phyloP scores from a whole-genome alignment of 2,888 invertebrate species.

The Lasioglossum marginatum region DNA sequence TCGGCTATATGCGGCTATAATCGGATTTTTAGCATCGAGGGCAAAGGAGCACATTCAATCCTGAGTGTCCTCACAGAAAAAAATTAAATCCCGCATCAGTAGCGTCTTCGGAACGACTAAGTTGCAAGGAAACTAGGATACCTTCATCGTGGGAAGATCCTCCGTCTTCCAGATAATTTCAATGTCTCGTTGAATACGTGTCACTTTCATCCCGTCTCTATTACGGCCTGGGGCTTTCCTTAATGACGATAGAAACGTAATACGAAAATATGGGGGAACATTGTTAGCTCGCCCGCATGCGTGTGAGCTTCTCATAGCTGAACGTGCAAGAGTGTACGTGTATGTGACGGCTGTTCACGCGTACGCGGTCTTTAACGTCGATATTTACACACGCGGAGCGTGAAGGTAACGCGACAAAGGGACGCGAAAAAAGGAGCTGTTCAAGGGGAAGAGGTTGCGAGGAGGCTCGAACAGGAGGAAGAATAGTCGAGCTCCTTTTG shows the following conservation, averaged over 20 bases:
- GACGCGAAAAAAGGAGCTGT: constrained; percentile 20
- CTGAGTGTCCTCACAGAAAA: neutral
- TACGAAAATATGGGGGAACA: constrained; percentile 67
- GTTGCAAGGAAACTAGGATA: neutral
- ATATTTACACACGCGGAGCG: constrained; percentile 25
- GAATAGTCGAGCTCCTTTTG: constrained; percentile 3
- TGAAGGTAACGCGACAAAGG: constrained; percentile 33
- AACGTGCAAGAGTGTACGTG: neutral
- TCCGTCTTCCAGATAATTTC: neutral
- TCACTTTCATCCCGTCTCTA: neutral
- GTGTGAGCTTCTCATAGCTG: constrained; percentile 21
- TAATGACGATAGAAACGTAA: constrained; percentile 67
- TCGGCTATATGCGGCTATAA: no score
- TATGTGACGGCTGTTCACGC: constrained; percentile 20
- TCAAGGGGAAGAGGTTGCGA: constrained; percentile 16
- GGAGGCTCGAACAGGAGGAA: constrained; percentile 14
- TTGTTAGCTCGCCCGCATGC: constrained; percentile 65
- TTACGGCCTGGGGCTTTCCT: constrained; percentile 20
- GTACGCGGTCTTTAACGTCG: constrained; percentile 41
- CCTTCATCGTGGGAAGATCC: neutral
- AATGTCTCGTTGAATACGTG: neutral
- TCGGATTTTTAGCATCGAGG: neutral
- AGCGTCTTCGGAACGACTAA: neutral
- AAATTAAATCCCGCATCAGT: neutral
- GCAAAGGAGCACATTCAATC: neutral